phyloP scores from a whole-genome alignment of 2,113 vertebrate genomes.

The Callorhinus ursinus region DNA sequence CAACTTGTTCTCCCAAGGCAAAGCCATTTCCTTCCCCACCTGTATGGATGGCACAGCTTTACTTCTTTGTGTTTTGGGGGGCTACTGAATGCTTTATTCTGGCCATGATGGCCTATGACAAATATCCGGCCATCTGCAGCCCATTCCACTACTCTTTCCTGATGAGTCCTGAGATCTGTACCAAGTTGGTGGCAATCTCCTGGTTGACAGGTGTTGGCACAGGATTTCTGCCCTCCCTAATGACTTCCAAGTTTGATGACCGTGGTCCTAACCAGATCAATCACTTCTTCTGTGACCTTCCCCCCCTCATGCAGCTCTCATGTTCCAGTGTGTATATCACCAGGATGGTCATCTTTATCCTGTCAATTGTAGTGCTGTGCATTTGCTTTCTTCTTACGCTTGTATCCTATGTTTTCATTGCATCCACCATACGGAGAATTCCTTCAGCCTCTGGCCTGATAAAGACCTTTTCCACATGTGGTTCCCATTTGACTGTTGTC shows the following conservation, averaged over 20 bases:
- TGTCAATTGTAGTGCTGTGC: conserved; percentile 75
- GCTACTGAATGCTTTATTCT: conserved; percentile 77
- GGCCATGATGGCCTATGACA: conserved; percentile 73
- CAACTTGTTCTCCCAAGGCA: background rate
- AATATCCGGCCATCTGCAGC: conserved; percentile 76
- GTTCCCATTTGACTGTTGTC: conserved; percentile 76
- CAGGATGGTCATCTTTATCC: conserved; percentile 54
- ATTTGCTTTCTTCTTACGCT: conserved; percentile 76
- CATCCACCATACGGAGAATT: conserved; percentile 71
- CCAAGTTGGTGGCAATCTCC: conserved; percentile 37
- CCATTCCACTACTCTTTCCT: conserved; percentile 61
- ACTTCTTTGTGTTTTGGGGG: conserved; percentile 77
- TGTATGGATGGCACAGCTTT: conserved; percentile 71
- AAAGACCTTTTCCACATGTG: conserved; percentile 74
- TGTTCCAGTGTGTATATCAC: conserved; percentile 61
- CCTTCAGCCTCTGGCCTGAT: conserved; percentile 52
- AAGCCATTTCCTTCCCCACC: conserved; percentile 55
- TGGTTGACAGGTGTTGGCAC: conserved; percentile 71
- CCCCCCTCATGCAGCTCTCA: conserved; percentile 65
- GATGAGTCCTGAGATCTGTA: conserved; percentile 61
- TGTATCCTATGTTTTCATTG: conserved; percentile 66
- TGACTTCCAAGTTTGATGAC: conserved; percentile 73
- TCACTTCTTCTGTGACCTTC: conserved; percentile 81
- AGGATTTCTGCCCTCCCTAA: conserved; percentile 68
- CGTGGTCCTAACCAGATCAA: conserved; percentile 73